Percentiles rank a stretch among this genome's conserved stretches.
Conservation (phyloP, 2,113 vertebrate genomes). For the Sterna hirundo region DNA sequence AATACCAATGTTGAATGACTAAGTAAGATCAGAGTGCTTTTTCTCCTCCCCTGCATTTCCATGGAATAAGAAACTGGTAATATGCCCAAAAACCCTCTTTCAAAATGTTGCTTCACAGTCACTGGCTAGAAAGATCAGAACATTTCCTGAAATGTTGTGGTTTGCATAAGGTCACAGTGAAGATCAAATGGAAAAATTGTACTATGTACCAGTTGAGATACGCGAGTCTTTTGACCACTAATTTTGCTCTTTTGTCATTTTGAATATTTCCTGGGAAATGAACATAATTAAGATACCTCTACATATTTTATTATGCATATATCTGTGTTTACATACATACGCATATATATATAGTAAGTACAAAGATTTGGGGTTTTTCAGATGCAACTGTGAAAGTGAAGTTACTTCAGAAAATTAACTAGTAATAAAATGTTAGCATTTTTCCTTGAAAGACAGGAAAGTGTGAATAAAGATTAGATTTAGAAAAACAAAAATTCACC, state of each 20-base stretch:
- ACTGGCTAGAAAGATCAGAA: conserved; percentile 29
- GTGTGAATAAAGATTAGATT: neutral
- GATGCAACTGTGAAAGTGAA: neutral
- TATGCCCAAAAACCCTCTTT: neutral
- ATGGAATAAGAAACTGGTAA: conserved; percentile 8
- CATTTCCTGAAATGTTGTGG: conserved; percentile 15
- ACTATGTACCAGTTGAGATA: neutral
- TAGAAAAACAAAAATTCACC: neutral
- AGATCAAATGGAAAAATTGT: conserved; percentile 23
- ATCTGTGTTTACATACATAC: neutral
- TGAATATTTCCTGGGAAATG: neutral
- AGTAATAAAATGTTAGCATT: neutral
- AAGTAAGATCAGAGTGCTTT: neutral
- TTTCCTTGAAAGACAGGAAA: neutral
- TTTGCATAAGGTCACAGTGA: conserved; percentile 37
- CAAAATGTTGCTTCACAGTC: neutral
- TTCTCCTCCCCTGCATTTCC: neutral
- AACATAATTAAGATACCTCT: neutral
- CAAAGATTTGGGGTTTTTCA: neutral
- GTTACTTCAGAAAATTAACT: neutral
- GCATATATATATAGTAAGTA: neutral
- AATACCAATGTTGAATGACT: neutral
- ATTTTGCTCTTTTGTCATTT: neutral
- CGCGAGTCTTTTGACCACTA: neutral
- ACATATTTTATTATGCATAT: neutral